Base-by-base conservation (phyloP, 1,140 invertebrate species). In the Neoseiulus cucumeris region DNA sequence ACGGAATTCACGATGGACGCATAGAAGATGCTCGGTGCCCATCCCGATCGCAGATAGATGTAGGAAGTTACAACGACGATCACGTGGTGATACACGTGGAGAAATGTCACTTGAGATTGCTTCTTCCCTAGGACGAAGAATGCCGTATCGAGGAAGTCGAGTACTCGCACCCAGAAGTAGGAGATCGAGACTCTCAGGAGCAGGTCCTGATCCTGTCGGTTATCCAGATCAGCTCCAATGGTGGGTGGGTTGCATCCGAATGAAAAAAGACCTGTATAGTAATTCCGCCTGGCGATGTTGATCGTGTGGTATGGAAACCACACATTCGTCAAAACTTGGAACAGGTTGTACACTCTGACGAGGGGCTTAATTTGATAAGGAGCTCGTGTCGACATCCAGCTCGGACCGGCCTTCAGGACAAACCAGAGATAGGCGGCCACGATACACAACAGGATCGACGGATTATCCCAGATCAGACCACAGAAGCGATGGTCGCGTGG, bases 1-100 rank as follows among this genome's bases (percentile, higher is more conserved):
- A 83, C 84, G 66, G 87, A 88, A 76, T 95, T 94, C 14, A 91
- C 83, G 82, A 90, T 85, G 0, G 86, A n/a, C 1, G 22, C 14
- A 20, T 59, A 59, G 51, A 59, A 59, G 14, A 59, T 4, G 14
- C 25, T 59, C 25, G 25, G 14, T 14, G 25, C 17, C 51, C 51
- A 59, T 20, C 51, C 51, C 14, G 51, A 59, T 33, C 51, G 51
- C 14, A 59, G 17, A 33, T 20, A 59, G 51, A 59, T 17, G 22
- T 59, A 59, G 22, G 2, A 25, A 18, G 51, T 59, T 17, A 59
- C 14, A 33, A 75, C 67, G 70, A 75, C 75, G 41, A 70, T 69
- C 64, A 75, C 75, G 68, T 78, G 77, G 68, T 78, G 77, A 66
- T 77, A 77, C 14, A 77, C 75, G 68, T 78, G 76, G 9, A 78